phyloP scores from a whole-genome alignment of 1,140 invertebrate genomes.

The Lepidurus arcticus region DNA sequence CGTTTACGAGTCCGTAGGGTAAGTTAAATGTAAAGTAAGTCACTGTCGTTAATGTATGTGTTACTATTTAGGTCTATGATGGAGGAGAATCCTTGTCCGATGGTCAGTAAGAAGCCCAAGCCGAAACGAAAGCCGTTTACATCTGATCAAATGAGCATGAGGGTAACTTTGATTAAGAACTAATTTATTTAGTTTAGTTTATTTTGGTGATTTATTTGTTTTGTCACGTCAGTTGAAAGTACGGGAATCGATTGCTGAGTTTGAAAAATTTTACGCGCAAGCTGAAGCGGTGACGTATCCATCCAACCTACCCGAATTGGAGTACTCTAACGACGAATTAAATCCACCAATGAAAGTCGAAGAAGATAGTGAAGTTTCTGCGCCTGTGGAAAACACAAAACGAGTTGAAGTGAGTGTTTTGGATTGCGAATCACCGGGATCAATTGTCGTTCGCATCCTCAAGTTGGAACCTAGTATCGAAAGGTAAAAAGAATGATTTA shows the following conservation, averaged over 20 bases:
- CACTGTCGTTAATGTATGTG: background rate
- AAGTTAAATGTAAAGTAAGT: background rate
- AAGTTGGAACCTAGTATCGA: background rate
- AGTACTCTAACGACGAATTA: background rate
- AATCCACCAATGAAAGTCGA: background rate
- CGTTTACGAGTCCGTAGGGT: background rate
- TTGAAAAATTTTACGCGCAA: background rate
- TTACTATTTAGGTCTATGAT: no score
- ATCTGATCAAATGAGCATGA: no score
- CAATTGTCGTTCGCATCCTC: background rate
- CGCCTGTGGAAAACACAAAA: background rate
- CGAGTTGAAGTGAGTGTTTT: background rate
- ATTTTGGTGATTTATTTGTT: background rate
- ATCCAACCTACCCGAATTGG: background rate
- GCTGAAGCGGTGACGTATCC: background rate
- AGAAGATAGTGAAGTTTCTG: background rate
- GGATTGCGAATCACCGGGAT: background rate
- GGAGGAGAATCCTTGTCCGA: no score
- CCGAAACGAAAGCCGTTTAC: no score
- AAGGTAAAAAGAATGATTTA: background rate
- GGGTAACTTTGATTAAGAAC: background rate
- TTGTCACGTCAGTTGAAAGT: background rate
- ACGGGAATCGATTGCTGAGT: background rate
- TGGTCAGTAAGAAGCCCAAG: no score
- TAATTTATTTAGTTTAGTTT: background rate